phyloP scores from a whole-genome alignment of 2,113 vertebrate genomes.

The Platichthys flesus region DNA sequence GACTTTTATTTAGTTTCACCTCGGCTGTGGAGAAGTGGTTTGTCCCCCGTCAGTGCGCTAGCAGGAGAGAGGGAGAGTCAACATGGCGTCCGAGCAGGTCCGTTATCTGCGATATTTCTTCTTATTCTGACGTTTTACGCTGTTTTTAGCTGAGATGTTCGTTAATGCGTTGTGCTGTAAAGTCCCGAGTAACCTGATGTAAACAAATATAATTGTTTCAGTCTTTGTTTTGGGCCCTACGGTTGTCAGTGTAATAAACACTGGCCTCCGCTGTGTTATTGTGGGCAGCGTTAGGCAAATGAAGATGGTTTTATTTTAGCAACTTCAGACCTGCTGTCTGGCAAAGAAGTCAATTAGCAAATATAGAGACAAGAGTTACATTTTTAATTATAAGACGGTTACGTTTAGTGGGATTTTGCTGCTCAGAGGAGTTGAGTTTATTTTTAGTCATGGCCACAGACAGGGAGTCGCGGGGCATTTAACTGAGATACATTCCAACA shows the following conservation, averaged over 20 bases:
- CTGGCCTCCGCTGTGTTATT: conserved; percentile 27
- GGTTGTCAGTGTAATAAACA: conserved; percentile 16
- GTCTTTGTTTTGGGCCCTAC: background rate
- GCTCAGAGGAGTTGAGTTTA: conserved; percentile 65
- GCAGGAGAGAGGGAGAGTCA: conserved; percentile 76
- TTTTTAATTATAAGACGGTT: no score
- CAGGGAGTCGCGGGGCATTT: conserved; percentile 52
- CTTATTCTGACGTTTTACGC: conserved; percentile 33
- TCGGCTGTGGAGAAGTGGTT: conserved; percentile 55
- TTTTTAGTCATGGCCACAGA: conserved; percentile 78
- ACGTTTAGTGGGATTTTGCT: background rate
- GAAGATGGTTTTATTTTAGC: background rate
- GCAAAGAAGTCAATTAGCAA: rapidly evolving
- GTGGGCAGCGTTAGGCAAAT: background rate
- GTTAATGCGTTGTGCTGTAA: rapidly evolving
- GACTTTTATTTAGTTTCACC: background rate
- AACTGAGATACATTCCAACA: conserved; percentile 54
- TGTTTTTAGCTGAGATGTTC: rapidly evolving
- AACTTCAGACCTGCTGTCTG: background rate
- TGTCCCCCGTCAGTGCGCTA: conserved; percentile 33
- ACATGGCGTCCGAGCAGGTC: conserved; percentile 88
- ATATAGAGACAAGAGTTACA: rapidly evolving
- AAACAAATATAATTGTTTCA: no score
- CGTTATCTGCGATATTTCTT: conserved; percentile 61
- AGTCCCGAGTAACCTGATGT: background rate